Base-by-base conservation (phyloP, 2,797 vertebrate species). In the Salmo trutta region DNA sequence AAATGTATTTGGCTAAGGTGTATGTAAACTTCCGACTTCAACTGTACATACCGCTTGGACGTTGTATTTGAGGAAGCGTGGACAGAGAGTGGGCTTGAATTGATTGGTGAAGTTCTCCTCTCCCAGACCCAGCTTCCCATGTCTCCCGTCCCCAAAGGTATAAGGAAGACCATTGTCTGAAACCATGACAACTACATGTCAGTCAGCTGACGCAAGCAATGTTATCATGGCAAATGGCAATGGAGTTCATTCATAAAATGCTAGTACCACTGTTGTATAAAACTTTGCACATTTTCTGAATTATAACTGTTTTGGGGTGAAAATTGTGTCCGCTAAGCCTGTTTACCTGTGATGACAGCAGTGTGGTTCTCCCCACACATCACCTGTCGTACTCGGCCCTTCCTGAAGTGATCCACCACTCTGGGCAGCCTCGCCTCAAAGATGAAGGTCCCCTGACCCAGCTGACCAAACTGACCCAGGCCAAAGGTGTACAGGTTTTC, bases 61-160 rank as follows among this genome's bases (percentile, higher is more conserved):
- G 15, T 76, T 82, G 84, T 95, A 96, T 65, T 87, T 94, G 77
- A 96, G 92, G 91, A 98, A 97, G 64, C 95, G 95, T 0, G 91
- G 94, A 86, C 96, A 98, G 6, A 97, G 82, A 0, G 94, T 95
- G 0, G 98, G 98, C 86, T 94, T 91, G 71, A 98, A 99, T 16
- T 96, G 96, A 89, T 98, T 98, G 29, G 95, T 94, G 89, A 97
- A 98, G 93, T 96, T 97, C 80, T 98, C 96, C 69, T 97, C 94
- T 75, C 97, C 97, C 73, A 97, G 94, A 8, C 95, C 96, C 84
- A 99, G 94, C 82, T 98, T 99, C 52, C 97, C 97, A 1, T 98
- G 94, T 52, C 96, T 84, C 3, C 96, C 96, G 73, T 98, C 96
- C 83, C 98, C 98, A 83, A 98, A 98, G 2, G 96, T 96, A 93